A percentile compares a stretch with the other conserved stretches of the same genome.
phyloP scores from a whole-genome alignment of 2,113 vertebrate species.

The Myodes glareolus region DNA sequence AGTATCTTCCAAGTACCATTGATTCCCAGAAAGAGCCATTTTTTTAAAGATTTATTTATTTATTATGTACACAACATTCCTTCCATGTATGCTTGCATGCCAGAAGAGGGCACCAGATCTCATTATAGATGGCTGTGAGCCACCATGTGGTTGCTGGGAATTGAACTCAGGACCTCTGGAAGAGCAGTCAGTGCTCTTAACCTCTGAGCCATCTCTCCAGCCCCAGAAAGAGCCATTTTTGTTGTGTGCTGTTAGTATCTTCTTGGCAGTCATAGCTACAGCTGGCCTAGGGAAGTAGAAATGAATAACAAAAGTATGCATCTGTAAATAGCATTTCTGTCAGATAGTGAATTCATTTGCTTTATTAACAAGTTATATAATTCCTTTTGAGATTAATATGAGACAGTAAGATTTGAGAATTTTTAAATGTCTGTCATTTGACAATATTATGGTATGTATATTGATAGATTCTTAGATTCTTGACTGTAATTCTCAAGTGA shows the following conservation, averaged over 20 bases:
- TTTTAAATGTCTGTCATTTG: conserved; percentile 58
- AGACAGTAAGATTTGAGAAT: conserved; percentile 41
- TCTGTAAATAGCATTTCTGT: neutral
- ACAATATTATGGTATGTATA: conserved; percentile 24
- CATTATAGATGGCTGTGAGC: no score
- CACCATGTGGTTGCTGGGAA: no score
- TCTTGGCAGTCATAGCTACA: neutral
- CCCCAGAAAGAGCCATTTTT: conserved; percentile 50
- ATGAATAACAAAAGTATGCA: conserved; percentile 48
- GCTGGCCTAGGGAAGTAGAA: neutral
- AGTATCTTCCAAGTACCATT: neutral
- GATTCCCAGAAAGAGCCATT: conserved; percentile 41
- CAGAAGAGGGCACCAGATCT: no score
- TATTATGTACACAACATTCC: no score
- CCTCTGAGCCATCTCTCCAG: no score
- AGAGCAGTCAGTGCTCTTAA: no score
- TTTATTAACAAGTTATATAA: neutral
- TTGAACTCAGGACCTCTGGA: no score
- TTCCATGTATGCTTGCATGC: no score
- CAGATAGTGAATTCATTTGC: conserved; percentile 47
- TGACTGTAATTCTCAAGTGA: conserved; percentile 11
- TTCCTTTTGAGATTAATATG: conserved; percentile 38
- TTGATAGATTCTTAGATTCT: conserved; percentile 11
- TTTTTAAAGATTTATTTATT: no score
- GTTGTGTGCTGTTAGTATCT: conserved; percentile 25